A percentile compares a stretch with the other conserved stretches of the same genome.
These are phyloP conservation scores for Vulpes vulpes DNA, from an alignment of 2,113 vertebrate genomes.

Conservation along the genomic window DNA sequence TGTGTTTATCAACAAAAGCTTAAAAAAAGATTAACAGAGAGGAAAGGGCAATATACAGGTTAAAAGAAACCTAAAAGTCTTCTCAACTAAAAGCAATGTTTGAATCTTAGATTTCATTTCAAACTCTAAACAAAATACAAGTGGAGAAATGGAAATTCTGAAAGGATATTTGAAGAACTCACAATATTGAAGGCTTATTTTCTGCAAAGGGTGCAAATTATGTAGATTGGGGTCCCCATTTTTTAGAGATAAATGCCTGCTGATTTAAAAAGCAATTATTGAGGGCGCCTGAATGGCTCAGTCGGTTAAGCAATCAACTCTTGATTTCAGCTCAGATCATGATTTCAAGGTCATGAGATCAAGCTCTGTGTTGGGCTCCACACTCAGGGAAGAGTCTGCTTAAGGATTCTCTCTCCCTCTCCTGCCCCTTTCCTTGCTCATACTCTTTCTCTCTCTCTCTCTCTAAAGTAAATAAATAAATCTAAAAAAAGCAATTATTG, in stretches of 20 bases:
- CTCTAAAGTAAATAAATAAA: too few species aligned
- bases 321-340: too few species aligned
- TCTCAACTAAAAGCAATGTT: neutral
- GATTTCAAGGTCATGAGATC: too few species aligned
- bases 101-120: neutral
- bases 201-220: neutral
- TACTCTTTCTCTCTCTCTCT: too few species aligned
- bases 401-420: too few species aligned
- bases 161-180: neutral
- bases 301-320: neutral
- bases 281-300: too few species aligned
- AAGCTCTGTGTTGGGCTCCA: too few species aligned
- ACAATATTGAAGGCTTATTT: slow-evolving; percentile 14
- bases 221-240: neutral
- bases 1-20: neutral
- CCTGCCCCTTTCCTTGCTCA: too few species aligned
- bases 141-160: neutral
- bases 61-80: neutral
- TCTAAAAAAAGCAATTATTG: neutral
- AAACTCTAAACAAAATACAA: neutral
- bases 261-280: too few species aligned
- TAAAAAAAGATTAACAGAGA: neutral
- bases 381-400: too few species aligned
- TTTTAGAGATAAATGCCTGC: neutral
- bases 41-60: neutral